Percentiles rank a stretch among this genome's conserved stretches.
Conservation (phyloP, 2,113 vertebrate species). For the Patagioenas fasciata region DNA sequence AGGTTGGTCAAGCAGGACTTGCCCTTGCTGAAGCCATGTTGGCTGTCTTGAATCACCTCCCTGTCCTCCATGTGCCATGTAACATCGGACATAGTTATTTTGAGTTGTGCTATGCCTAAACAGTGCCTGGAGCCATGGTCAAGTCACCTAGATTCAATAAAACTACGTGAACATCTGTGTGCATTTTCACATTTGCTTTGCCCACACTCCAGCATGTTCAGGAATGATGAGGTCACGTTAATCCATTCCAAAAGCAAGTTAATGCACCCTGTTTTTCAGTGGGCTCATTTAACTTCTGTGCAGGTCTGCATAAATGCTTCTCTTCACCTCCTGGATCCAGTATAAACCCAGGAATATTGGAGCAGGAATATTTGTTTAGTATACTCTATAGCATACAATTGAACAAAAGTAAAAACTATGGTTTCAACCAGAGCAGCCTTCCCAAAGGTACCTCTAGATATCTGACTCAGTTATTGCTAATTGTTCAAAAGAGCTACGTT, state of each 20-base stretch:
- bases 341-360: not conserved
- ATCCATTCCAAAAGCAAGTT: not conserved
- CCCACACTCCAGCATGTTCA: not conserved
- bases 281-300: not conserved
- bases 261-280: not conserved
- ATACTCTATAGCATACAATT: not conserved
- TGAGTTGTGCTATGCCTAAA: not conserved
- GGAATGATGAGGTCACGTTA: not conserved
- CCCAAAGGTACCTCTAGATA: not conserved
- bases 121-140: fast-evolving
- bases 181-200: too few species aligned
- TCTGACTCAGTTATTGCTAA: not conserved
- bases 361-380: not conserved
- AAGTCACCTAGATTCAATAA: not conserved
- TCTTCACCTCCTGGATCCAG: not conserved
- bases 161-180: not conserved
- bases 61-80: too few species aligned
- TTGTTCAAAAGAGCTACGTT: not conserved
- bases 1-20: too few species aligned
- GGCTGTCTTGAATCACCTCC: too few species aligned
- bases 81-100: not conserved
- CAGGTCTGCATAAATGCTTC: not conserved
- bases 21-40: too few species aligned
- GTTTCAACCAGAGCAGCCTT: not conserved
- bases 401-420: not conserved